Base-by-base conservation (phyloP, 1,140 invertebrate species). In the Olivierus martensii region DNA sequence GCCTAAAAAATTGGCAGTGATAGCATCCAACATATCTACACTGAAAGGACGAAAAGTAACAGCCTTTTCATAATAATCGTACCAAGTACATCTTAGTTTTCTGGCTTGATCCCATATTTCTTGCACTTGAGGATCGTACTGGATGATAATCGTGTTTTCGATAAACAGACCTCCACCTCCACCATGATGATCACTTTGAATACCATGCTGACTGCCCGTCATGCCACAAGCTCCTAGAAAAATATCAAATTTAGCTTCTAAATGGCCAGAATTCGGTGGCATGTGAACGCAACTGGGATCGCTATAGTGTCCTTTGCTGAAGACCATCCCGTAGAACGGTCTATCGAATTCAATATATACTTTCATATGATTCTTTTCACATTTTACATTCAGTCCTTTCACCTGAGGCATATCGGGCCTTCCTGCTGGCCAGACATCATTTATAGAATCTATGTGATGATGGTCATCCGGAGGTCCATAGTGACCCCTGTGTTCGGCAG, bases 291-390 rank as follows among this genome's bases (percentile, higher is more conserved):
- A 94, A 62, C 88, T 84, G 3, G 82, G 76, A 65, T 91, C 87
- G 61, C 86, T 89, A 70, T 90, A 92, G 72, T 72, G 68, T 47
- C 72, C 87, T 69, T 92, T 92, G 49, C 85, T 90, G 74, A 94
- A 94, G 58, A 94, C 90, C 80, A 93, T 90, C 4, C 90, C 90
- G 68, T 92, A 91, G 71, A 94, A 94, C 0, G 90, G 88, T 28
- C 88, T 75, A 66, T 93, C 89, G 70, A 94, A 93, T 66, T 91
- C 87, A 60, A 94, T 88, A 68, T 74, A 74, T 2, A 84, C 80
- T 35, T 73, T 64, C 89, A 94, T 94, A 64, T 89, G 83, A 39
- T 88, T 92, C 69, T 93, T 94, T 68, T 93, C 89, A 68, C 90
- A 94, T 66, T 92, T 87, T 41, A 94, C 90, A 70, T 94, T 88